These are phyloP conservation scores for Sipha flava DNA, from an alignment of 1,140 invertebrate species.

Conservation along the genomic window DNA sequence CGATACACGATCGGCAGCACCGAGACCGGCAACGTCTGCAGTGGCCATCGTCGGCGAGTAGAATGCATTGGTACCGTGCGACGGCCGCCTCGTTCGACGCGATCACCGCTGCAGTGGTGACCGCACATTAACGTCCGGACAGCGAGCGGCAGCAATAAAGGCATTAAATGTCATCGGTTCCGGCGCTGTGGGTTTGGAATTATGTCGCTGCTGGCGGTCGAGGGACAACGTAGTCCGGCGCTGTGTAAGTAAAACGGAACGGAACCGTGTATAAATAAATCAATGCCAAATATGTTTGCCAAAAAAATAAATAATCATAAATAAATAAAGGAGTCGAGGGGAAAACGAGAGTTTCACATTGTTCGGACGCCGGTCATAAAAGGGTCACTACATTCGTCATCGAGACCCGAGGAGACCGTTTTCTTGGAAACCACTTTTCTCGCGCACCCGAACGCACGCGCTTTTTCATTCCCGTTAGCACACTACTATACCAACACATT, in stretches of 20 bases:
- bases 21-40: too few species aligned
- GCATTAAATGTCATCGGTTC: slow-evolving; percentile 28
- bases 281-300: slow-evolving; percentile 32
- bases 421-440: too few species aligned
- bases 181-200: slow-evolving; percentile 13
- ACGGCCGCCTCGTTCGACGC: background rate
- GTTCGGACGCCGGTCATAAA: too few species aligned
- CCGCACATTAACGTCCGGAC: background rate
- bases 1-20: too few species aligned
- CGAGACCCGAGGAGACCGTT: too few species aligned
- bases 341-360: slow-evolving; percentile 2
- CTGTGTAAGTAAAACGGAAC: slow-evolving; percentile 27
- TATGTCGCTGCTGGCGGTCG: slow-evolving; percentile 17
- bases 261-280: slow-evolving; percentile 22
- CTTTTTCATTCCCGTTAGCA: too few species aligned
- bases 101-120: too few species aligned
- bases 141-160: background rate
- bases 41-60: background rate
- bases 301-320: slow-evolving; percentile 30
- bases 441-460: too few species aligned
- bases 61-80: background rate
- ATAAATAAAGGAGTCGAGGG: background rate
- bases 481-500: too few species aligned
- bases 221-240: slow-evolving; percentile 20
- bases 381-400: too few species aligned